Conservation (phyloP, 2,797 vertebrate genomes). For the Leuciscus waleckii region DNA sequence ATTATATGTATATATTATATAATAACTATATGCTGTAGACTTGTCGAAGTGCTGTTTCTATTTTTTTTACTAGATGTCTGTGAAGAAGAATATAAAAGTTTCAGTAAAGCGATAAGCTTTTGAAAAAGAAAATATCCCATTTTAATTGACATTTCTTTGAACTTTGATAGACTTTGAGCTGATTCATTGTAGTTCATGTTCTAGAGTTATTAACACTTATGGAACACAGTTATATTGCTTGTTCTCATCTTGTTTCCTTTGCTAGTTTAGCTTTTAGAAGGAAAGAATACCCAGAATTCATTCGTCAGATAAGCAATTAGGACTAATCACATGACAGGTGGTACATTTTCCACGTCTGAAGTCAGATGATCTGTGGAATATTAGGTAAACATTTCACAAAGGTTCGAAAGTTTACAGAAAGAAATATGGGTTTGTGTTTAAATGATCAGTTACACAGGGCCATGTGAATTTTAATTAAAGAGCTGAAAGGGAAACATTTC, state of each 20-base stretch:
- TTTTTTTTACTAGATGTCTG: background rate
- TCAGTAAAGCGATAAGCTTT: background rate
- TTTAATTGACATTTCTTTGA: background rate
- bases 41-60: background rate
- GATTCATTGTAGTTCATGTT: background rate
- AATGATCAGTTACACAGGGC: background rate
- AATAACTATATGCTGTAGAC: background rate
- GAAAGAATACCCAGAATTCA: background rate
- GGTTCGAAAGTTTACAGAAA: background rate
- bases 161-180: background rate
- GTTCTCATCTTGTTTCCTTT: background rate
- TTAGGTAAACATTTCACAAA: background rate
- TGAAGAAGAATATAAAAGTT: background rate
- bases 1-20: background rate
- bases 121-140: background rate
- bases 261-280: background rate
- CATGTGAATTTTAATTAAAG: conserved; percentile 8
- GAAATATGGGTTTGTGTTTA: background rate
- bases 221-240: background rate
- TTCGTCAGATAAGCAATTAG: background rate
- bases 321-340: background rate
- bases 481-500: background rate
- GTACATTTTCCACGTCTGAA: background rate
- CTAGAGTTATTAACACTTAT: background rate
- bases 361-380: background rate